Percentiles rank a stretch among this genome's conserved stretches.
Evolutionary conservation across 2,113 vertebrate genomes (phyloP).

Genomic region (Ictidomys tridecemlineatus): DNA sequence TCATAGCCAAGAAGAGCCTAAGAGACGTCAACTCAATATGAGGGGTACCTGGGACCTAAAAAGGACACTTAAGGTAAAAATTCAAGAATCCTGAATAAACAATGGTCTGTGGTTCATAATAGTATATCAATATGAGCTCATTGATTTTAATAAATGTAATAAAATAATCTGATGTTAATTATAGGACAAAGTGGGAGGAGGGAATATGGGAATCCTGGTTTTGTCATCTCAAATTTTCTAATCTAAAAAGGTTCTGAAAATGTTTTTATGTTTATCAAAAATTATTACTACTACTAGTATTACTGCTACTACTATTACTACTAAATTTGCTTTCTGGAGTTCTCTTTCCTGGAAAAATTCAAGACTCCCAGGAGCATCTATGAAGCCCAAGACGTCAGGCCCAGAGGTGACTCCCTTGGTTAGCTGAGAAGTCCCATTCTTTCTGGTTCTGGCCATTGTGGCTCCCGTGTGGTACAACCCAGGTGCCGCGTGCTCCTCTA

Average conservation of each 20-base stretch:
- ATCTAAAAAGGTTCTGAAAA: conserved; percentile 48
- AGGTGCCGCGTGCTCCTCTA: rapidly evolving
- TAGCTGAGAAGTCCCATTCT: background rate
- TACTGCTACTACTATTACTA: too few relatives aligned
- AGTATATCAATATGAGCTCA: background rate
- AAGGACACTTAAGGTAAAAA: background rate
- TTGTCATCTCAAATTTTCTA: background rate
- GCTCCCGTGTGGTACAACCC: background rate
- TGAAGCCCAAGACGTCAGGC: background rate
- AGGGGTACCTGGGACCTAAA: background rate
- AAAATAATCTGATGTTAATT: background rate
- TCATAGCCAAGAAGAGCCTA: background rate
- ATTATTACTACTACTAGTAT: background rate
- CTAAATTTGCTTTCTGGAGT: conserved; percentile 6
- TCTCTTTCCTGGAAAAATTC: background rate
- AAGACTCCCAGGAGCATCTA: background rate
- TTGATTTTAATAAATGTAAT: background rate
- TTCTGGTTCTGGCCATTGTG: background rate
- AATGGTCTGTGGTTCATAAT: background rate
- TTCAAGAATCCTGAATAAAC: background rate
- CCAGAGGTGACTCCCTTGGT: background rate
- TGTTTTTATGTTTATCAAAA: background rate
- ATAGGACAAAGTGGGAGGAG: background rate
- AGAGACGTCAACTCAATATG: background rate
- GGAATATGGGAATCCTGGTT: background rate